Evolutionary conservation across 2,888 invertebrate species (phyloP).

Genomic region (Scaptomyza polygonia): DNA sequence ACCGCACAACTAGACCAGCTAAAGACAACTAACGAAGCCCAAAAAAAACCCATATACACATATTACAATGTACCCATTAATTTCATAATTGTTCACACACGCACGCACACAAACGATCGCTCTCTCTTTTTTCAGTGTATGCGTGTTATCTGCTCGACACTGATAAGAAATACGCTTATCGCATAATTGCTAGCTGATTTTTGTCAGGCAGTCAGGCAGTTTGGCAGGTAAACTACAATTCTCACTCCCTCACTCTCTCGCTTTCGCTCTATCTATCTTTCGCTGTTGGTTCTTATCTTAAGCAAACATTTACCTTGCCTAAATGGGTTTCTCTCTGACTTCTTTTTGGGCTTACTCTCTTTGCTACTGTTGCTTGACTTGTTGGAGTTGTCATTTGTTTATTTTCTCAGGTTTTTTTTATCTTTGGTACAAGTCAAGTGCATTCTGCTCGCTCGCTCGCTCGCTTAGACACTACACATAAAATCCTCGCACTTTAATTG

Average conservation of each 20-base stretch:
- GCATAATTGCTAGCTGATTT: constrained; percentile 73
- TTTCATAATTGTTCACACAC: constrained; percentile 69
- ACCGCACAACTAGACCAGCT: constrained; percentile 63
- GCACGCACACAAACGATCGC: not conserved
- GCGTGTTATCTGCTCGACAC: constrained; percentile 54
- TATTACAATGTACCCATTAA: constrained; percentile 43
- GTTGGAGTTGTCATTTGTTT: constrained; percentile 34
- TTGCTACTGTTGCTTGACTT: constrained; percentile 35
- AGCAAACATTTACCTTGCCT: constrained; percentile 10
- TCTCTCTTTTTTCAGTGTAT: constrained; percentile 25
- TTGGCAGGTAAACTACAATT: constrained; percentile 58
- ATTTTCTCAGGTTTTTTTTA: constrained; percentile 43
- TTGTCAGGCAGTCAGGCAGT: constrained; percentile 50
- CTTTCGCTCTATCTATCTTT: not conserved
- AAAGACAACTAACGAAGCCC: constrained; percentile 61
- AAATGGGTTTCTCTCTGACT: constrained; percentile 8
- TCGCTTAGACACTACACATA: constrained; percentile 17
- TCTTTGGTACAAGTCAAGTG: constrained; percentile 41
- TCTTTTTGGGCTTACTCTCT: not conserved
- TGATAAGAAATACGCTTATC: constrained; percentile 71
- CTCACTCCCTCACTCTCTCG: not conserved
- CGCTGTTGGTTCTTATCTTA: constrained; percentile 5
- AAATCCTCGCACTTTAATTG: constrained; percentile 42
- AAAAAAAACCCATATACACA: too few species aligned
- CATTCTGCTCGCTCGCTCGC: not conserved